Percentiles rank a stretch among this genome's conserved stretches.
These are phyloP conservation scores for Piscicola geometra DNA, from an alignment of 2,888 invertebrate species.

Conservation along the genomic window DNA sequence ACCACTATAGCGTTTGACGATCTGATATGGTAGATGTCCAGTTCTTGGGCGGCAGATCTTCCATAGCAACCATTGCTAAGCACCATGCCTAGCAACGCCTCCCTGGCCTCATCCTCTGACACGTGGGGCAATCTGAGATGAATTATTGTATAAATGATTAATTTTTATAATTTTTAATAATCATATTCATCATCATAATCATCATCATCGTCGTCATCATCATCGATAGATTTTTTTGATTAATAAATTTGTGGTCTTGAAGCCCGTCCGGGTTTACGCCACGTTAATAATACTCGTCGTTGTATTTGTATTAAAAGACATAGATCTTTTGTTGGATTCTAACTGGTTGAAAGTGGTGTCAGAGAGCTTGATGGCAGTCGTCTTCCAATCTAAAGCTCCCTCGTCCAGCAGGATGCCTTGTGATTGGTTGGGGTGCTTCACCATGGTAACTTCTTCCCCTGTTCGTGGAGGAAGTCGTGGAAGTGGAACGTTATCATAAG, in stretches of 20 bases:
- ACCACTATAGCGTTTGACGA: slow-evolving; percentile 43
- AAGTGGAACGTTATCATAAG: too few relatives aligned
- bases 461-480: too few relatives aligned
- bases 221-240: too few relatives aligned
- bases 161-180: too few relatives aligned
- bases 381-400: slow-evolving; percentile 1
- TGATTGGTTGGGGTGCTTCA: background rate
- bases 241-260: too few relatives aligned
- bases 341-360: background rate
- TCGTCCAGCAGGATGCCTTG: background rate
- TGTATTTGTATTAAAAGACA: too few relatives aligned
- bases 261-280: too few relatives aligned
- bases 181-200: too few relatives aligned
- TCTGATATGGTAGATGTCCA: slow-evolving; percentile 40
- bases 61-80: slow-evolving; percentile 42
- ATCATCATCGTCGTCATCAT: too few relatives aligned
- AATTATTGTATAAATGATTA: too few relatives aligned
- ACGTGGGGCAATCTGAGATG: slow-evolving; percentile 31
- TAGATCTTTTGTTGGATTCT: too few relatives aligned
- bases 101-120: slow-evolving; percentile 40
- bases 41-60: slow-evolving; percentile 41
- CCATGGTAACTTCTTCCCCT: slow-evolving; percentile 6
- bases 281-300: too few relatives aligned
- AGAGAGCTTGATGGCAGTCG: background rate
- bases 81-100: slow-evolving; percentile 40